Evolutionary conservation across 2,888 invertebrate genomes (phyloP), one percentile per base, ranked within the genome.

Genomic region (Helicoverpa assulta): DNA sequence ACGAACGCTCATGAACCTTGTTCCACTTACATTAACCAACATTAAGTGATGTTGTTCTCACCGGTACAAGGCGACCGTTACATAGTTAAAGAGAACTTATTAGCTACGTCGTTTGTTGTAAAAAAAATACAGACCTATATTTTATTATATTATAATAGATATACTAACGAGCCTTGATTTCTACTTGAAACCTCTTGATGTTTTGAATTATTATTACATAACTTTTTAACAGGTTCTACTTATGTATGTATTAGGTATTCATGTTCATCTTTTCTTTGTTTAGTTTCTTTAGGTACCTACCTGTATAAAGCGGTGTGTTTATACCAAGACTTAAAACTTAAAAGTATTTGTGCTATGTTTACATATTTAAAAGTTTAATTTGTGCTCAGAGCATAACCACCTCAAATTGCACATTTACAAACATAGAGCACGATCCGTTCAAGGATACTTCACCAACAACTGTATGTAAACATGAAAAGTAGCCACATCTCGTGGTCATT

Each of bases 1-100:
- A 88, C 90, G 90, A 90, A 92, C 92, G 92, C 88, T 91, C 90
- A 90, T 93, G 94, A 94, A 94, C 95, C 95, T 95, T 93, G 95
- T 93, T 92, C 95, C 87, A 95, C 92, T 94, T 94, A 91, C 88
- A 91, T 91, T 92, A 91, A 85, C 88, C 88, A 89, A 90, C 88
- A 90, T 90, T 89, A 89, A 86, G 85, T 84, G 86, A 86, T 85
- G 87, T 86, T 88, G 88, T 86, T 91, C 86, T 89, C 85, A 84
- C 85, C 85, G 85, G 82, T 89, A 88, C 93, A 92, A 93, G 92
- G 91, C 90, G 89, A 92, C 89, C 90, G 89, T 90, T 87, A 77
- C 67, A 70, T 77, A 77, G 69, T 71, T 75, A 61, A 63, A 64
- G 58, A 58, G 56, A 62, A 64, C 58, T 55, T 64, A 66, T 50